Conservation (phyloP, 2,888 invertebrate genomes). For the Crioceris asparagi region DNA sequence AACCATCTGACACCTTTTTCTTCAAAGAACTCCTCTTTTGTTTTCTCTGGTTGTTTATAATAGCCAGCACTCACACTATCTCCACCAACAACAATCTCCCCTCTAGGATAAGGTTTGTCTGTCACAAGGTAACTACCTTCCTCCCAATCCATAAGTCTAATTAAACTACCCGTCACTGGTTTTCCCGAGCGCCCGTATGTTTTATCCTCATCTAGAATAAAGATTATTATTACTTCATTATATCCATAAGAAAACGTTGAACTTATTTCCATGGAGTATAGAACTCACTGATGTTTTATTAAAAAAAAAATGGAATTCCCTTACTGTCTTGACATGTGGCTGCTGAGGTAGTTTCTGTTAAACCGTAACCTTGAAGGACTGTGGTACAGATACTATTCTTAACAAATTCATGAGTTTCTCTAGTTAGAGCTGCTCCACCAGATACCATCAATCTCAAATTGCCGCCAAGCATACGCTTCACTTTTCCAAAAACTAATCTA, state of each 20-base stretch:
- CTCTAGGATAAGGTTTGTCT: slow-evolving; percentile 75
- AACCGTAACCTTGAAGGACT: slow-evolving; percentile 87
- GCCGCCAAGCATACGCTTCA: slow-evolving; percentile 66
- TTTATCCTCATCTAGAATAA: too few species aligned
- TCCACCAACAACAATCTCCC: slow-evolving; percentile 66
- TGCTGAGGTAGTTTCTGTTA: slow-evolving; percentile 93
- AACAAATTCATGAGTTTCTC: slow-evolving; percentile 89
- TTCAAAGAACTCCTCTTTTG: slow-evolving; percentile 78
- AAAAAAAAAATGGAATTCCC: too few species aligned
- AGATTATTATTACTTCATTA: too few species aligned
- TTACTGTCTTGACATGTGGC: slow-evolving; percentile 73
- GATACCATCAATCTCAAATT: slow-evolving; percentile 74
- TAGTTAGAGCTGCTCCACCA: slow-evolving; percentile 90
- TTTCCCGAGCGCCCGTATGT: slow-evolving; percentile 73
- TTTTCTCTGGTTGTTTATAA: slow-evolving; percentile 79
- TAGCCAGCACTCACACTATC: slow-evolving; percentile 91
- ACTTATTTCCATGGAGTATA: too few species aligned
- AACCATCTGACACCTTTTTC: slow-evolving; percentile 81
- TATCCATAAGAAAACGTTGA: too few species aligned
- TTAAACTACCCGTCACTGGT: slow-evolving; percentile 72
- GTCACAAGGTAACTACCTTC: slow-evolving; percentile 83
- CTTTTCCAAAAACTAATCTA: slow-evolving; percentile 47
- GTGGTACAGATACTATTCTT: slow-evolving; percentile 82
- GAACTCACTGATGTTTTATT: too few species aligned
- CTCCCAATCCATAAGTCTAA: slow-evolving; percentile 82